A percentile compares a stretch with the other conserved stretches of the same genome.
phyloP scores from a whole-genome alignment of 2,888 invertebrate genomes.

The Hydriomena furcata region DNA sequence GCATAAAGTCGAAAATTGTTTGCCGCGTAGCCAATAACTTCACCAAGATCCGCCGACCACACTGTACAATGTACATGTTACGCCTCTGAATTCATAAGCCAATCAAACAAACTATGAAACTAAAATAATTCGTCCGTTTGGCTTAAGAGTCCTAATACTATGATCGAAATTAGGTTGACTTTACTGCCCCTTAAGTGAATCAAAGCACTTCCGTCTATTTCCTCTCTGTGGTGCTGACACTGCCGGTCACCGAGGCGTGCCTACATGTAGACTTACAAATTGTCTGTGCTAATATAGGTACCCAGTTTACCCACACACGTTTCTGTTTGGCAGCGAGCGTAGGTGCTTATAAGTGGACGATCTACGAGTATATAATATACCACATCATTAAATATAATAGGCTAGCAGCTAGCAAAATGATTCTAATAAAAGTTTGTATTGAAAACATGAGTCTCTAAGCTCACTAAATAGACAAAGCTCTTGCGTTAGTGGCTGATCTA shows the following conservation, averaged over 20 bases:
- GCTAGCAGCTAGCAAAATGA: too few species aligned
- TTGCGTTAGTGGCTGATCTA: too few species aligned
- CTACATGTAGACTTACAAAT: slow-evolving; percentile 21
- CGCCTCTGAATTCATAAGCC: too few species aligned
- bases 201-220: slow-evolving; percentile 1
- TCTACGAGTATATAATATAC: slow-evolving; percentile 2
- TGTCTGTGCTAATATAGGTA: slow-evolving; percentile 26
- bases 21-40: too few species aligned
- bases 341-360: slow-evolving; percentile 27
- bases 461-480: too few species aligned
- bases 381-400: too few species aligned
- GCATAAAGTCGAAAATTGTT: too few species aligned
- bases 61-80: too few species aligned
- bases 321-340: slow-evolving; percentile 27
- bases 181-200: background rate
- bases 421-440: too few species aligned
- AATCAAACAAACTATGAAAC: too few species aligned
- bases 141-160: background rate
- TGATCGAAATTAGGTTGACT: background rate
- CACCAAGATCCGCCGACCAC: too few species aligned
- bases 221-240: slow-evolving; percentile 7
- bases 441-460: too few species aligned
- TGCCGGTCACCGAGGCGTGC: slow-evolving; percentile 13
- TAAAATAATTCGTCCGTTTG: background rate
- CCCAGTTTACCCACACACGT: slow-evolving; percentile 17